phyloP scores from a whole-genome alignment of 2,888 invertebrate genomes.

The Aphidoletes aphidimyza region DNA sequence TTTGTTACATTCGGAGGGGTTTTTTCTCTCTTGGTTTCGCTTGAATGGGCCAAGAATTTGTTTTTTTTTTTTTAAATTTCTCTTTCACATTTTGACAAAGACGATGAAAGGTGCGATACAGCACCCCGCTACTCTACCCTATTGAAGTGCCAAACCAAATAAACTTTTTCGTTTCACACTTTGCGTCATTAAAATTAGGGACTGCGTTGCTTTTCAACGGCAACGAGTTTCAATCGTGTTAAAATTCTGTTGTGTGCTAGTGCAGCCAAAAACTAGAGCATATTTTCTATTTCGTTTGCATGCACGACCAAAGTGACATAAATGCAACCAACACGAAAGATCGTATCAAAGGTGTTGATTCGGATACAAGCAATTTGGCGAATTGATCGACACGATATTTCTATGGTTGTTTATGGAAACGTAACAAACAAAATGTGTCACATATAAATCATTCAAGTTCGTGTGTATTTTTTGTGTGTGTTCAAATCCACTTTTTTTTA shows the following conservation, averaged over 20 bases:
- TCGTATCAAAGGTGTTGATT: constrained; percentile 18
- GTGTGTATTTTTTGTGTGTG: not conserved
- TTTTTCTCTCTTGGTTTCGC: not conserved
- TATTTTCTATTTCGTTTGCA: not conserved
- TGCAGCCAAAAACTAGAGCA: not conserved
- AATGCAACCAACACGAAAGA: not conserved
- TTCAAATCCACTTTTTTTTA: not conserved
- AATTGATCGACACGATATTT: not conserved
- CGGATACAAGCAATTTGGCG: not conserved
- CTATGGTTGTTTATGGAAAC: constrained; percentile 13
- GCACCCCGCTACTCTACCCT: not conserved
- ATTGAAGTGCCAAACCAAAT: not conserved
- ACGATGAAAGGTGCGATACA: constrained; percentile 28
- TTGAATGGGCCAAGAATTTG: too few species aligned
- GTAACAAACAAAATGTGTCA: not conserved
- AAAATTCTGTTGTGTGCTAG: not conserved
- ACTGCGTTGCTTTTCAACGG: not conserved
- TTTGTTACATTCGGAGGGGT: not conserved
- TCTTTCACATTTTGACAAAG: not conserved
- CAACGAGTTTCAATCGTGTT: too few species aligned
- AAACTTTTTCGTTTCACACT: constrained; percentile 41
- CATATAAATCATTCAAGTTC: not conserved
- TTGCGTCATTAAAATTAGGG: constrained; percentile 40
- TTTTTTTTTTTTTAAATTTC: too few species aligned
- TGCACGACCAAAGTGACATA: not conserved